These are phyloP conservation scores for Galaxea fascicularis DNA, from an alignment of 92 coral and sea anemone species.

Conservation along the genomic window DNA sequence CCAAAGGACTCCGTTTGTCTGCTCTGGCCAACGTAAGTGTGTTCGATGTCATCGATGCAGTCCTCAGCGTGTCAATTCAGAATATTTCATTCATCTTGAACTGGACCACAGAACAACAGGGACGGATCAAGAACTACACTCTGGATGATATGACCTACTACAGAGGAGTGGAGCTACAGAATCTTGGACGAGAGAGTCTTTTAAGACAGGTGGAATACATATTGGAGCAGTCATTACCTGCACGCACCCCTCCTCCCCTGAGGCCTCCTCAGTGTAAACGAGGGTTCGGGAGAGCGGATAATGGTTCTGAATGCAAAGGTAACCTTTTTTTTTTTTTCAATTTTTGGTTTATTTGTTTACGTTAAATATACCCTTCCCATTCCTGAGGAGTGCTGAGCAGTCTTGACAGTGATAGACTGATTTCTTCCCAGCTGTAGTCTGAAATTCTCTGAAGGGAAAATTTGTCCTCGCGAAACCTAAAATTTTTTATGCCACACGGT, in stretches of 20 bases:
- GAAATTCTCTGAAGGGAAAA: too few relatives aligned
- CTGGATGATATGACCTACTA: constrained; percentile 56
- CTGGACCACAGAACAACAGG: constrained; percentile 58
- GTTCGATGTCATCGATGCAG: constrained; percentile 37
- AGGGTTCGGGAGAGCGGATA: constrained; percentile 12
- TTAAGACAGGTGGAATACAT: constrained; percentile 18
- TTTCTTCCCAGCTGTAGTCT: too few relatives aligned
- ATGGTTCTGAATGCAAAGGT: constrained; percentile 51
- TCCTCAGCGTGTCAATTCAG: constrained; percentile 42
- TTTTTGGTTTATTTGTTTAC: not conserved
- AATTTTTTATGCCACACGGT: too few relatives aligned
- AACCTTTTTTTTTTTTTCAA: not conserved
- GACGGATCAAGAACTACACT: constrained; percentile 60
- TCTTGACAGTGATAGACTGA: too few relatives aligned
- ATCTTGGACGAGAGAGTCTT: constrained; percentile 16
- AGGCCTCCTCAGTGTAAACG: constrained; percentile 42
- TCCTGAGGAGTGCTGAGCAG: too few relatives aligned
- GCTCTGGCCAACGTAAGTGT: constrained; percentile 49
- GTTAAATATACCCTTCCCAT: too few relatives aligned
- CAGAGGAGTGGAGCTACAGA: constrained; percentile 22
- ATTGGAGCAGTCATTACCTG: not conserved
- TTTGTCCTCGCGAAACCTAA: too few relatives aligned
- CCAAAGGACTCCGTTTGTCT: constrained; percentile 42
- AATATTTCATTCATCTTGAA: constrained; percentile 69
- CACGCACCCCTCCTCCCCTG: not conserved